Percentiles rank a stretch among this genome's conserved stretches.
phyloP scores from a whole-genome alignment of 2,113 vertebrate genomes.

The Copsychus sechellarum region DNA sequence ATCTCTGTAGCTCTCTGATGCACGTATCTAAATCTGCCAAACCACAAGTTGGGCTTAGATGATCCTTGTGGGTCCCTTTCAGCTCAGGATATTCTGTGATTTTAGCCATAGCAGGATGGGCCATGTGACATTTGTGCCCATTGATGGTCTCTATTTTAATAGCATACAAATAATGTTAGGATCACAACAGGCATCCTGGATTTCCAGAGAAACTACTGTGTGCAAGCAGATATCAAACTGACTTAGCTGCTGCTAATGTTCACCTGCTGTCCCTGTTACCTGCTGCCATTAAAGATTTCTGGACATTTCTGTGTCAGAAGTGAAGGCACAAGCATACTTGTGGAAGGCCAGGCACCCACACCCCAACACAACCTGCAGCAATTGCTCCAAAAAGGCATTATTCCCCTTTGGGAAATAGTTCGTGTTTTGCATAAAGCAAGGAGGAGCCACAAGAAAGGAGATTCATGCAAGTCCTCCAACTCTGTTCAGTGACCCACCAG shows the following conservation, averaged over 20 bases:
- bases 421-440: not conserved
- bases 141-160: accelerated
- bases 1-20: not conserved
- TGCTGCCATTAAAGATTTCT: not conserved
- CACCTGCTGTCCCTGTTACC: too few relatives aligned
- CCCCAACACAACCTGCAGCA: not conserved
- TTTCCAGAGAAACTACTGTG: not conserved
- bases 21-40: not conserved
- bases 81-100: not conserved
- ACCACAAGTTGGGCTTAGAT: accelerated
- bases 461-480: accelerated
- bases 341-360: not conserved
- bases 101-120: not conserved
- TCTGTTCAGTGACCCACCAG: not conserved
- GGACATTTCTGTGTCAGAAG: not conserved
- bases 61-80: not conserved
- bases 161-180: accelerated
- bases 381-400: not conserved
- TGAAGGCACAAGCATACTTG: not conserved
- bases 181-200: accelerated
- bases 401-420: accelerated
- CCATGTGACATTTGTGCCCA: not conserved
- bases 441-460: not conserved
- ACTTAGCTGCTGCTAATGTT: not conserved
- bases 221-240: not conserved